Evolutionary conservation across 2,797 vertebrate species (phyloP).

Genomic region (Alca torda): DNA sequence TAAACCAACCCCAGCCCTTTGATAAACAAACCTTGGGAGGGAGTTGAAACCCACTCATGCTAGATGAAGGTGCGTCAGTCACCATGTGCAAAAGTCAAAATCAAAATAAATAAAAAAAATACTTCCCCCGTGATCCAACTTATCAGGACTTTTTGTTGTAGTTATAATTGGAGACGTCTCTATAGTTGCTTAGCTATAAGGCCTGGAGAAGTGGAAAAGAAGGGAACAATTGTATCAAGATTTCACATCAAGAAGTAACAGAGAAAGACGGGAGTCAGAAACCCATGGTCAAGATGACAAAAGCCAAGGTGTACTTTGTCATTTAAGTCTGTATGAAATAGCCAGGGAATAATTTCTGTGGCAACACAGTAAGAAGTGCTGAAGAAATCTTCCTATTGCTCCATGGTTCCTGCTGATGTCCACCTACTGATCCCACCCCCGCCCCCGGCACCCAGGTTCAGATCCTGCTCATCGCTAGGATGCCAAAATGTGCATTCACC

Average conservation of each 20-base stretch:
- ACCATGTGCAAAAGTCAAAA: constrained; percentile 7
- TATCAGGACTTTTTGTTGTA: not conserved
- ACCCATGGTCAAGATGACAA: not conserved
- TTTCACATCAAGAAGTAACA: not conserved
- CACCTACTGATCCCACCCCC: not conserved
- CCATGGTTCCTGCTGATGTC: not conserved
- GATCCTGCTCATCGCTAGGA: not conserved
- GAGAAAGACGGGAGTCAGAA: not conserved
- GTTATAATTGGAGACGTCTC: not conserved
- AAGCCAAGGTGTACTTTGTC: not conserved
- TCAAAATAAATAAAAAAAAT: not conserved
- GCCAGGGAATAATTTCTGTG: not conserved
- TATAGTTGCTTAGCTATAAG: not conserved
- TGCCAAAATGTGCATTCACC: not conserved
- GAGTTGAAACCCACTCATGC: not conserved
- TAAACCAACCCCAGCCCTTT: not conserved
- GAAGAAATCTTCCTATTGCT: not conserved
- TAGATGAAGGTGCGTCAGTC: constrained; percentile 14
- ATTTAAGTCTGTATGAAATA: not conserved
- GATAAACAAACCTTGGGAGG: constrained; percentile 28
- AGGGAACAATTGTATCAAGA: not conserved
- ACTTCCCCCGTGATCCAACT: not conserved
- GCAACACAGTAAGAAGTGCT: not conserved
- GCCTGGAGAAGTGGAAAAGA: not conserved
- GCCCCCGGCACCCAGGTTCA: not conserved